These are phyloP conservation scores for Syndactyla subalaris DNA, from an alignment of 2,797 vertebrate species.

Conservation along the genomic window DNA sequence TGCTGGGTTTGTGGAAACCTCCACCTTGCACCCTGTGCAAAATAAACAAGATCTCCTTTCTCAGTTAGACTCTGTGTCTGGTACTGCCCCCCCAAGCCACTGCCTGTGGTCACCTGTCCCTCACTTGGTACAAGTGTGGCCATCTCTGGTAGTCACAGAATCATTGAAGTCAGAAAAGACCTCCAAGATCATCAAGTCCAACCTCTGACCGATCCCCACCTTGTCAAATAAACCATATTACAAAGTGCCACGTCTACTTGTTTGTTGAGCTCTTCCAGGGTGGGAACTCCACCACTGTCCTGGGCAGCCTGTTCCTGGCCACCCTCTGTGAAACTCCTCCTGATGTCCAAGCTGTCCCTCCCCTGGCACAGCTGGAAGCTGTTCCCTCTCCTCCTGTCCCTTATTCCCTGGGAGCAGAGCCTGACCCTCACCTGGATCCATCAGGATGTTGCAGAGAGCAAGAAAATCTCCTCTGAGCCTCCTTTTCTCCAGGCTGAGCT, in stretches of 20 bases:
- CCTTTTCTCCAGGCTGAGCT: background rate
- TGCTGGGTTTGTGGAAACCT: background rate
- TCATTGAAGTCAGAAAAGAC: background rate
- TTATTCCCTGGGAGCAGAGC: background rate
- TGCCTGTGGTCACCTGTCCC: background rate
- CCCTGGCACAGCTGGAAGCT: background rate
- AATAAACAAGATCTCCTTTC: background rate
- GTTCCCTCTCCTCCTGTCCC: background rate
- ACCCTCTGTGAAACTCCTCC: no score
- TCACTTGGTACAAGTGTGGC: background rate
- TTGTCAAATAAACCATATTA: background rate
- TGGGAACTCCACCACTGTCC: background rate
- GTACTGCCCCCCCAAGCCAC: background rate
- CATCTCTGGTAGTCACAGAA: no score
- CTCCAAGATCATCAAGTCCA: background rate
- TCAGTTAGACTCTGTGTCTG: background rate
- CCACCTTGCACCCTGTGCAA: background rate
- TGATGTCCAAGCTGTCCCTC: fast-evolving
- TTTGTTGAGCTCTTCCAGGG: background rate
- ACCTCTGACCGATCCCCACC: background rate
- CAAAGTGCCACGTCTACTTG: background rate
- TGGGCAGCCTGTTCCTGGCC: background rate
- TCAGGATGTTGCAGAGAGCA: background rate
- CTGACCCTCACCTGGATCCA: no score
- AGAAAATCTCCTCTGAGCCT: fast-evolving